Evolutionary conservation across 2,888 invertebrate species (phyloP), one percentile per base, ranked within the genome.

Genomic region (Hipparchia semele): DNA sequence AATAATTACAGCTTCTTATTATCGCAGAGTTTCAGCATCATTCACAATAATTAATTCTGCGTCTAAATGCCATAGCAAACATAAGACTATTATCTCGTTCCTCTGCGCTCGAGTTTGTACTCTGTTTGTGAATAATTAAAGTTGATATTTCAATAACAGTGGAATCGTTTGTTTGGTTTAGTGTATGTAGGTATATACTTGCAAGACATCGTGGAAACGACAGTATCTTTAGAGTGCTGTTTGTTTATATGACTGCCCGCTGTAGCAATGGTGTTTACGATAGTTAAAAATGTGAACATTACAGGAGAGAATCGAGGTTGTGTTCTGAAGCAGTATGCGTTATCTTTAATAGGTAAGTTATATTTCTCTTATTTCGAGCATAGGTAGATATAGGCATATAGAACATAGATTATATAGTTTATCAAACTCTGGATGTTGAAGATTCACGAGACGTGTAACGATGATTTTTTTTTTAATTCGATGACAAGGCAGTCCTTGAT

Each of bases 301-400:
- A 78, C 74, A 51, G 75, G 71, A 59, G 78, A 70, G 3, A 71
- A 75, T 9, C 82, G 79, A 62, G 79, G 80, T 2, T 78, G 78
- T 73, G 72, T 80, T 13, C 85, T 86, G 81, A 87, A 84, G 46
- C 85, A 86, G 58, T 73, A 84, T 0, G 12, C 83, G 0, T 75
- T 87, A 53, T 83, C 86, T 2, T 79, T 89, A 56, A 75, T 87
- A 59, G 85, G 88, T 89, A 79, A 75, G 88, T 83, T 45, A 6
- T 45, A 6, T 12, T 23, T 12, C 56, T 65, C 72, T 23, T 39
- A 56, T 58, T 49, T 49, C 8, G 6, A 7, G 49, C 39, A 5
- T 39, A 5, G 39, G 39, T 39, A n/a, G 39, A 39, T 39, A 1
- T 8, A 6, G 6, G 7, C 13, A 46, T 33, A 33, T 54, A 33